Evolutionary conservation across 2,113 vertebrate genomes (phyloP), one percentile per base, ranked within the genome.

Genomic region (Anhinga anhinga): DNA sequence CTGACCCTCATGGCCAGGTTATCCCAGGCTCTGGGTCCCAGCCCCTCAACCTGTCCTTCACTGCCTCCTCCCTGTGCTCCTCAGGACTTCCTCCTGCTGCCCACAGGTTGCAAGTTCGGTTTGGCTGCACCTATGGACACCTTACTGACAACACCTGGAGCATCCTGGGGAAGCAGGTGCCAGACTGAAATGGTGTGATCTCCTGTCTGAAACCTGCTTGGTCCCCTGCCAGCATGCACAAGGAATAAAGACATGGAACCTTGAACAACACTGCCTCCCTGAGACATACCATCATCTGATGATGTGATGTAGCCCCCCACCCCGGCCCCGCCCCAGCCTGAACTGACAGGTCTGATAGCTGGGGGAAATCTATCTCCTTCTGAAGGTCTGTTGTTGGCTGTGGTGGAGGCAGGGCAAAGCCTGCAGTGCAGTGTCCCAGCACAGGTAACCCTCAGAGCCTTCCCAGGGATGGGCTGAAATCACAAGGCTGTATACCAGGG

Each of bases 41-140:
- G 52, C n/a, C 70, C 47, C 30, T 23, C n/a, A 59, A 30, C 44
- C 32, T 13, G 38, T 30, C 23, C 45, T 78, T 53, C 30, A 22
- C 15, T 1, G 1, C 22, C 11, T n/a, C 42, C 23, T 42, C 63
- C 42, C 36, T 1, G 4, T 1, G 5, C 40, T 13, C 21, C 71
- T 86, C 65, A 62, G 23, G 50, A 30, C 27, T 23, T n/a, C 29
- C 25, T 49, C n/a, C n/a, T 2, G 1, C 32, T 50, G 15, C 40
- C 38, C 38, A 34, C 66, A 98, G 98, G 98, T 71, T 98, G 97
- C 91, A 98, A 96, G 89, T 98, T 98, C 95, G 97, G 92, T 98
- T 98, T 44, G 98, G 98, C n/a, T 94, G 91, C 42, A 98, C 97
- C n/a, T 98, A 97, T 36, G 98, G 98, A 50, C 93, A 98, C 44